Conservation (phyloP, 2,888 invertebrate genomes). For the Folsomia candida region DNA sequence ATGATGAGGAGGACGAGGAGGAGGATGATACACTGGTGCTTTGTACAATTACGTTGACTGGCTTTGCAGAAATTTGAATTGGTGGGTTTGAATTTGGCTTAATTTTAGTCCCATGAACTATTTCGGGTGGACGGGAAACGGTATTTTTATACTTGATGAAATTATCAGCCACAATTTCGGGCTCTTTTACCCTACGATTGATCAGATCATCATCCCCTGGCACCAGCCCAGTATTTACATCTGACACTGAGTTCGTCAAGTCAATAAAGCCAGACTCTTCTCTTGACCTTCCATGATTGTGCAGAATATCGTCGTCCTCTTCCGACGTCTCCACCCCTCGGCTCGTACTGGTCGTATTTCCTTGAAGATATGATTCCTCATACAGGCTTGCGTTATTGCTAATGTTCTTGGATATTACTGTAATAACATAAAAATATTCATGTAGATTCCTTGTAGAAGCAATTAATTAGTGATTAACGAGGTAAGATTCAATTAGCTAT, state of each 20-base stretch:
- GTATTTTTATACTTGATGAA: neutral
- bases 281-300: slow-evolving; percentile 31
- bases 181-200: neutral
- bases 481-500: no score
- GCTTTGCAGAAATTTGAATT: slow-evolving; percentile 9
- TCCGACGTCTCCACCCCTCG: slow-evolving; percentile 15
- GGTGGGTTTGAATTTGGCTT: neutral
- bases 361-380: slow-evolving; percentile 44
- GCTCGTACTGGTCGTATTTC: slow-evolving; percentile 21
- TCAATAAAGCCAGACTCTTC: slow-evolving; percentile 25
- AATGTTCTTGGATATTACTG: slow-evolving; percentile 48
- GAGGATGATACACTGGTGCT: slow-evolving; percentile 4
- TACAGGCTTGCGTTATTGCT: slow-evolving; percentile 46
- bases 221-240: slow-evolving; percentile 25
- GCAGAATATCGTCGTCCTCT: slow-evolving; percentile 32
- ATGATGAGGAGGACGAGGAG: neutral
- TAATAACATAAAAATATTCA: slow-evolving; percentile 20
- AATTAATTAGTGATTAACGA: no score
- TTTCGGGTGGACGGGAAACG: neutral
- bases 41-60: neutral
- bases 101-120: slow-evolving; percentile 5
- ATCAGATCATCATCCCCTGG: slow-evolving; percentile 10
- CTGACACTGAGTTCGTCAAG: slow-evolving; percentile 30
- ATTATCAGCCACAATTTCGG: slow-evolving; percentile 1
- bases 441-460: no score